Evolutionary conservation across 2,888 invertebrate genomes (phyloP).

Genomic region (Plemyria rubiginata): DNA sequence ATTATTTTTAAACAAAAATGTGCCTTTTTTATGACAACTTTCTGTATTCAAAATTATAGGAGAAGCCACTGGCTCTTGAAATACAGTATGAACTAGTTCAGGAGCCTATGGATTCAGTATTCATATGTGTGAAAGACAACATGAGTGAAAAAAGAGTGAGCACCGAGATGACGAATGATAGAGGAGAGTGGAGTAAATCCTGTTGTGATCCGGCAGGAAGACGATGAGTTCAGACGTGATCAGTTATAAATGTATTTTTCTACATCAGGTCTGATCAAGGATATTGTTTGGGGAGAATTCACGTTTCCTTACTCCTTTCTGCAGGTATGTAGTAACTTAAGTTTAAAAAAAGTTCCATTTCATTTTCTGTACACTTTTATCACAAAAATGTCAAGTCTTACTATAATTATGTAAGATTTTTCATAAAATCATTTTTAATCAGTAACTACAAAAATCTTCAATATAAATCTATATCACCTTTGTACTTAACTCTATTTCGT

Average conservation of each 20-base stretch:
- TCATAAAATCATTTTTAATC: neutral
- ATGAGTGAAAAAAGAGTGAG: too few relatives aligned
- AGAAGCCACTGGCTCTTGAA: too few relatives aligned
- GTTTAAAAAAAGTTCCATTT: neutral
- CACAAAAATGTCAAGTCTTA: neutral
- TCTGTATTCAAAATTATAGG: too few relatives aligned
- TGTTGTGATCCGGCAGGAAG: too few relatives aligned
- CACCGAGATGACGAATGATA: too few relatives aligned
- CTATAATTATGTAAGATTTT: neutral
- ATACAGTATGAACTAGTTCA: too few relatives aligned
- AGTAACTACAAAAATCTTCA: neutral
- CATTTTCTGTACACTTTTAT: neutral
- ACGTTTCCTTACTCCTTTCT: constrained; percentile 77
- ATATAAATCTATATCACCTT: neutral
- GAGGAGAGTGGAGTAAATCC: too few relatives aligned
- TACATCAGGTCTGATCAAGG: constrained; percentile 72
- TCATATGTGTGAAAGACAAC: too few relatives aligned
- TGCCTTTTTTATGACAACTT: too few relatives aligned
- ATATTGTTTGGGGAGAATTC: constrained; percentile 76
- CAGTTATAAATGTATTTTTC: constrained; percentile 12
- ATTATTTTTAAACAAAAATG: too few relatives aligned
- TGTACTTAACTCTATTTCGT: neutral
- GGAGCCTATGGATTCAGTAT: too few relatives aligned
- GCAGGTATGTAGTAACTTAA: constrained; percentile 58
- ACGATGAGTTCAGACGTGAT: too few relatives aligned